phyloP scores from a whole-genome alignment of 1,140 invertebrate genomes.

The Manduca sexta region DNA sequence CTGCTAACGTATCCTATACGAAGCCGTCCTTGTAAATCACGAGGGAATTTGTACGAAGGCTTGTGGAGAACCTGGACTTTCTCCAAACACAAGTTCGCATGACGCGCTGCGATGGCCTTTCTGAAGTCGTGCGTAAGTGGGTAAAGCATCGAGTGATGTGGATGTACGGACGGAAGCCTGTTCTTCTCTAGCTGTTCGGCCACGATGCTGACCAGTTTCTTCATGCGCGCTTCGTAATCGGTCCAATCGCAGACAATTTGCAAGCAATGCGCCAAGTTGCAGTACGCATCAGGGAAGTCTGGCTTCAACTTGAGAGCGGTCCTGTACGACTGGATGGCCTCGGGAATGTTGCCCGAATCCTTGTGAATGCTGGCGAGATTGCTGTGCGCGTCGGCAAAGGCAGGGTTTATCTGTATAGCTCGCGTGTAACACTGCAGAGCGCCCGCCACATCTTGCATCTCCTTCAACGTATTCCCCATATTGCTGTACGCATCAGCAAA shows the following conservation, averaged over 20 bases:
- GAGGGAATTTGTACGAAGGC: conserved; percentile 87
- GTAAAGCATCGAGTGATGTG: conserved; percentile 99
- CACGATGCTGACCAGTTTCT: conserved; percentile 96
- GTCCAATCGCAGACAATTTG: conserved; percentile 99
- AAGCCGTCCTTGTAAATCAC: conserved; percentile 80
- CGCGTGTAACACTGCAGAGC: conserved; percentile 97
- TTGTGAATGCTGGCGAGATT: conserved; percentile 99
- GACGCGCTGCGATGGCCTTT: conserved; percentile 95
- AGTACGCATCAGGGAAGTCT: conserved; percentile 99
- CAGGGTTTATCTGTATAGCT: conserved; percentile 99
- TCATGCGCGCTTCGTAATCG: conserved; percentile 97
- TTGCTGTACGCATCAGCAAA: conserved; percentile 98
- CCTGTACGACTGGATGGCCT: conserved; percentile 97
- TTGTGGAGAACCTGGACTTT: conserved; percentile 97
- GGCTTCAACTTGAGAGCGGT: conserved; percentile 98
- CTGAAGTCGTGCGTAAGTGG: conserved; percentile 96
- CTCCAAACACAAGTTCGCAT: conserved; percentile 97
- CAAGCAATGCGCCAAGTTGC: conserved; percentile 98
- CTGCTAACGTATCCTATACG: conserved; percentile 99
- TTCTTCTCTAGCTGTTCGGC: conserved; percentile 98
- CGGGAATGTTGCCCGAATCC: conserved; percentile 98
- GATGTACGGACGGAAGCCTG: conserved; percentile 97
- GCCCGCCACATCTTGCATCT: conserved; percentile 98
- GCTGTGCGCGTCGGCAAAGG: conserved; percentile 98
- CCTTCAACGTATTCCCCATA: conserved; percentile 99